Percentiles rank a stretch among this genome's conserved stretches.
Conservation (phyloP, 53 echinoderm and acorn worm genomes). For the Luidia sarsii region DNA sequence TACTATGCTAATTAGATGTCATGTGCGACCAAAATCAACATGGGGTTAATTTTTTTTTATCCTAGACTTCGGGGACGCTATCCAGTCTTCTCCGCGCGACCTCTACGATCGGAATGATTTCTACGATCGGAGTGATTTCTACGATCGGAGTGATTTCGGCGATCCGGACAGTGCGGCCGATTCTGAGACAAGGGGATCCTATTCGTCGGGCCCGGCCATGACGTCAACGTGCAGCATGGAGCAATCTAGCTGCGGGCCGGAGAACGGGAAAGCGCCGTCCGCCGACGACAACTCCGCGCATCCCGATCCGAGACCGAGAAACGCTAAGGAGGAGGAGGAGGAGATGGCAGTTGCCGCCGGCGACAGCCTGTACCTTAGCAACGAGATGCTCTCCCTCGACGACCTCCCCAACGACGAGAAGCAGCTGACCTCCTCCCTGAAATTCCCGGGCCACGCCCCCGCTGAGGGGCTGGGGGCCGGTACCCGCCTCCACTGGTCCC, state of each 20-base stretch:
- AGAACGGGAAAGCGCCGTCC: too few relatives aligned
- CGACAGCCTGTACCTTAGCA: background rate
- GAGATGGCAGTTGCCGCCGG: background rate
- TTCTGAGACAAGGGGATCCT: too few relatives aligned
- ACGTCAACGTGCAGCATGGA: slow-evolving; percentile 43
- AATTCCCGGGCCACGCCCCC: background rate
- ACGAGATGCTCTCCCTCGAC: slow-evolving; percentile 14
- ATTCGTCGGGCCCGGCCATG: background rate
- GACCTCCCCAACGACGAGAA: background rate
- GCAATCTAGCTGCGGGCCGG: slow-evolving; percentile 4
- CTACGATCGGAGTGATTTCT: slow-evolving; percentile 23
- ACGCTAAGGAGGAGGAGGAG: background rate
- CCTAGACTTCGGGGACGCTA: too few relatives aligned
- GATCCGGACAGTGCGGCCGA: too few relatives aligned
- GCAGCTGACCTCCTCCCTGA: slow-evolving; percentile 23
- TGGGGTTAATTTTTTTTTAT: too few relatives aligned
- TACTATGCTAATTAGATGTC: too few relatives aligned
- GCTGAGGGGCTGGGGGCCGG: background rate
- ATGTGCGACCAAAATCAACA: too few relatives aligned
- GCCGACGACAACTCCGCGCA: too few relatives aligned
- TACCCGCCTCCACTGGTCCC: too few relatives aligned
- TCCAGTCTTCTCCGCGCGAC: too few relatives aligned
- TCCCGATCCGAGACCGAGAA: too few relatives aligned
- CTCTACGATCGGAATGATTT: too few relatives aligned
- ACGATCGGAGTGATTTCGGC: slow-evolving; percentile 18